phyloP scores from a whole-genome alignment of 1,140 invertebrate genomes.

The Pachyrhynchus sulphureomaculatus region DNA sequence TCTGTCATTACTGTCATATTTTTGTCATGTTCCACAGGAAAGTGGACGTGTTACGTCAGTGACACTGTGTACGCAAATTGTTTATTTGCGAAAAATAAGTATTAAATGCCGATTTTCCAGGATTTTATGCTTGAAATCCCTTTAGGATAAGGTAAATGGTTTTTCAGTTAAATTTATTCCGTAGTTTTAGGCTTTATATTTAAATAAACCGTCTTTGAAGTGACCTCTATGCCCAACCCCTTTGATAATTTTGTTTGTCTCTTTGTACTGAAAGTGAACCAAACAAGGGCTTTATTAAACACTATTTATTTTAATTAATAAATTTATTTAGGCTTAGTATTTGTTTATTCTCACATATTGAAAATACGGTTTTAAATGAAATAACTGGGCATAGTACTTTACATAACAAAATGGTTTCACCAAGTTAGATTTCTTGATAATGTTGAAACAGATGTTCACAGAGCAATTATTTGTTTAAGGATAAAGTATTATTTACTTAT shows the following conservation, averaged over 20 bases:
- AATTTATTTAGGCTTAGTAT: not conserved
- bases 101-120: not conserved
- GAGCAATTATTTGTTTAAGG: too few relatives aligned
- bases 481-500: too few relatives aligned
- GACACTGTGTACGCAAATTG: constrained; percentile 9
- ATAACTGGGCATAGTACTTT: too few relatives aligned
- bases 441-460: too few relatives aligned
- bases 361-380: too few relatives aligned
- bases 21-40: not conserved
- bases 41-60: constrained; percentile 29
- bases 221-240: constrained; percentile 34
- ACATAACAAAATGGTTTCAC: too few relatives aligned
- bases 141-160: not conserved
- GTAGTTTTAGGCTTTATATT: not conserved
- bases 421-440: too few relatives aligned
- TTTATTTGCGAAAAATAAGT: constrained; percentile 17
- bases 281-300: not conserved
- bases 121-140: not conserved
- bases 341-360: not conserved
- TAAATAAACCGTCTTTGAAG: constrained; percentile 3
- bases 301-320: not conserved
- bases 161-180: not conserved
- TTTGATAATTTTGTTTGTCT: constrained; percentile 14
- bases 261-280: constrained; percentile 6
- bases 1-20: constrained; percentile 9